Evolutionary conservation across 1,140 invertebrate species (phyloP), one percentile per base, ranked within the genome.

Genomic region (Aphidius ervi): DNA sequence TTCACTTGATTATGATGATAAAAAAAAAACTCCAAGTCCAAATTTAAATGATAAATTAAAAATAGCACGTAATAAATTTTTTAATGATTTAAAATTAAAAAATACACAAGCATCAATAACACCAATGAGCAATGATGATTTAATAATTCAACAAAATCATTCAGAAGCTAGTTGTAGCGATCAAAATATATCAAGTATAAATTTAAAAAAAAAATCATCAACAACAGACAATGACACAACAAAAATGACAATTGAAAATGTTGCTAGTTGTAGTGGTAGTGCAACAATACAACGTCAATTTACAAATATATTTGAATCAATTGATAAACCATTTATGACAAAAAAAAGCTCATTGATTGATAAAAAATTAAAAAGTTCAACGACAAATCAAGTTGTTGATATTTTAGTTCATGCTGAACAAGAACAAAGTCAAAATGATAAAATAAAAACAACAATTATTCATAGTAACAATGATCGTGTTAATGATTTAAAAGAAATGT

Each of bases 401-500:
- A 71, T 71, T 42, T 55, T 72, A 0, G 69, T 70, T 5, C 66
- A 66, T 58, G 67, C 66, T 6, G 64, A 73, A 63, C 39, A 49
- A 7, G 7, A 23, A 8, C 2, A 71, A 70, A 59, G 65, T 61
- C 23, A 9, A 23, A 42, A 60, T 42, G 31, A 46, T 40, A 56
- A 64, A 54, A 41, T 41, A 6, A 43, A 48, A 37, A 48, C 3
- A n/a, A 40, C 40, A 39, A 3, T 8, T 6, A 20, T 59, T 59
- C 57, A 56, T 40, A 9, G 31, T 23, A 54, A 58, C 10, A 76
- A 78, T 46, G 81, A 85, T 68, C 83, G 83, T 69, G 74, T 68
- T 20, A 74, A 73, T 43, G 82, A 82, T 70, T 68, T 87, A 31
- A 85, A 82, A 63, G 84, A 86, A 67, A 84, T 86, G 80, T 64